Evolutionary conservation across 2,888 invertebrate species (phyloP), one percentile per base, ranked within the genome.

Genomic region (Syrphus vitripennis): DNA sequence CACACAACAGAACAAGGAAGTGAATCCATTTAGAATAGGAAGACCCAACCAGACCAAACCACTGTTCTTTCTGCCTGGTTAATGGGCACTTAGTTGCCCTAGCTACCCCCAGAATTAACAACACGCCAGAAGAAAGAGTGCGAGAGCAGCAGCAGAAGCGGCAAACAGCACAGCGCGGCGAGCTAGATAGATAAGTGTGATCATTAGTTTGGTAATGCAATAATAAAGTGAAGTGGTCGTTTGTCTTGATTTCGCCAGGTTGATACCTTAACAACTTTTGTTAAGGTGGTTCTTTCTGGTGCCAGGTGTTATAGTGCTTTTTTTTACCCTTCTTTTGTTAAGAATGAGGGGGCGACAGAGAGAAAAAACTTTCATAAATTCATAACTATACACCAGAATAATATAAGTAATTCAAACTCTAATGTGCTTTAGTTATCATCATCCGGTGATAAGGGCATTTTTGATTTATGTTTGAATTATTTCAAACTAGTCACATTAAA

Each of bases 201-300:
- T 86, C 86, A 84, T 84, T 84, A 84, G 81, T 76, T 84, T 76
- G 69, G 70, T 86, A 82, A 82, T 82, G 78, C 86, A 86, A 82
- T 78, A 86, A 86, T 86, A 81, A 82, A 82, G 82, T 86, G 77
- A 86, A 82, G 86, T 86, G 82, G 86, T 81, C 86, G 82, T 82
- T 86, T 86, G 86, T 82, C 82, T 86, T 86, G 86, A 82, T 82
- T 77, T 82, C 77, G 70, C 82, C 74, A 69, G 61, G 50, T 71
- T 61, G 79, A 76, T 71, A 76, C 69, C 59, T 34, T 19, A 50
- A 42, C 31, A 42, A 48, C 26, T 19, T 77, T 42, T 53, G 16
- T 50, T 65, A 3, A 21, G 45, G n/a, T 48, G 14, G 14, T 50
- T 50, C 12, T n/a, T 50, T 50, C 7, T 3, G 14, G 21, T 48